Evolutionary conservation across 2,113 vertebrate genomes (phyloP), one percentile per base, ranked within the genome.

Genomic region (Shinisaurus crocodilurus): DNA sequence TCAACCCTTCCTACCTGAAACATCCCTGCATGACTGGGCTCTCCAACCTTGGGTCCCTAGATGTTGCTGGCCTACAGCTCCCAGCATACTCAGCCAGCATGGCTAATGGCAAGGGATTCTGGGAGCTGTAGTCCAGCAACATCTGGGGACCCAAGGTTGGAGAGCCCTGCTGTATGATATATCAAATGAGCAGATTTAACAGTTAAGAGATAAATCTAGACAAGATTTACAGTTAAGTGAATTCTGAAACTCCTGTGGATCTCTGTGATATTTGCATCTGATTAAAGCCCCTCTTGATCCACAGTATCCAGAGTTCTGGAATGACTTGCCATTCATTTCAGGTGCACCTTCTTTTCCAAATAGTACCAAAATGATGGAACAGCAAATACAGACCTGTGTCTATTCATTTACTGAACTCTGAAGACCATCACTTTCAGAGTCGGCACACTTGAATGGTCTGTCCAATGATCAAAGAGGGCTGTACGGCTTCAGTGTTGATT

Each of bases 391-490:
- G 97, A 94, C 98, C 99, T 67, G 98, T 99, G 40, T 99, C 98
- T 89, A 98, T 99, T 94, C 99, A 99, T 95, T 94, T 99, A 94
- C 98, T 99, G 67, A 99, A 99, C 94, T 99, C 99, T 84, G 99
- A 99, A 96, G 98, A 99, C 92, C 99, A 99, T 45, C 97, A 98
- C 94, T 99, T 98, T 95, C 99, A 98, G 99, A 98, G 99, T 43
- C 97, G 98, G 60, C 97, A 98, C 88, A 98, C 98, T 0, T 93
- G 99, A 45, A 99, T 99, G 98, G 99, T 99, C 16, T 97, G 98
- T 54, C 99, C 99, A 1, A 99, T 99, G 99, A 97, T 99, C 91
- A 99, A 98, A 96, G 99, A 99, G 95, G 98, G 98, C 45, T 97
- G 97, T 3, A 99, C 99, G 97, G 98, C 98, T 69, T 99, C 99